Percentiles rank a stretch among this genome's conserved stretches.
phyloP scores from a whole-genome alignment of 64 coral and sea anemone species.

The Montipora sp. region DNA sequence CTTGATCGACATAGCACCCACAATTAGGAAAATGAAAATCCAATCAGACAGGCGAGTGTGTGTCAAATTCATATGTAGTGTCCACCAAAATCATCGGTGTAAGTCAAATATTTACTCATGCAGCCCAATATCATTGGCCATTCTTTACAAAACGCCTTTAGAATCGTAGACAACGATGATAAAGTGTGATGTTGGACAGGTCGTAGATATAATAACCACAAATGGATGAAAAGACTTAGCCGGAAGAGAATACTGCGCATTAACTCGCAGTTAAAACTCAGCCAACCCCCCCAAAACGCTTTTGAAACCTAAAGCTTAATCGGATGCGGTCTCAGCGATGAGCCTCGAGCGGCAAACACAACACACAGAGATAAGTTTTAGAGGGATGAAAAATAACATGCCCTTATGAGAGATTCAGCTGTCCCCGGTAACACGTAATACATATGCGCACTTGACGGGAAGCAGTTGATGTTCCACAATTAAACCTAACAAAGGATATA shows the following conservation, averaged over 20 bases:
- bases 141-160: too few relatives aligned
- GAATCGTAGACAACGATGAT: background rate
- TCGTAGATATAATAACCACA: background rate
- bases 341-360: background rate
- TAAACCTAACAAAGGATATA: constrained; percentile 23
- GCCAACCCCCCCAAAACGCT: too few relatives aligned
- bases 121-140: too few relatives aligned
- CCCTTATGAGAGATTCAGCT: background rate
- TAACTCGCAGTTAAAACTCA: too few relatives aligned
- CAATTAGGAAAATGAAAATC: background rate
- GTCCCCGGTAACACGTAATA: background rate
- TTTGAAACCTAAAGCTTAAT: background rate
- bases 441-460: background rate
- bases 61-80: too few relatives aligned
- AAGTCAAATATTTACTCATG: constrained; percentile 14
- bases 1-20: too few relatives aligned
- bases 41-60: background rate
- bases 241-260: too few relatives aligned
- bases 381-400: background rate
- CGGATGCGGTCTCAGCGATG: background rate
- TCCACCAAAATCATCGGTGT: background rate
- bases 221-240: too few relatives aligned
- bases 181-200: background rate
- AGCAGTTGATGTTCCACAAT: constrained; percentile 22
- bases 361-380: background rate